Base-by-base conservation (phyloP, 2,113 vertebrate species). In the Cnemophilus loriae region DNA sequence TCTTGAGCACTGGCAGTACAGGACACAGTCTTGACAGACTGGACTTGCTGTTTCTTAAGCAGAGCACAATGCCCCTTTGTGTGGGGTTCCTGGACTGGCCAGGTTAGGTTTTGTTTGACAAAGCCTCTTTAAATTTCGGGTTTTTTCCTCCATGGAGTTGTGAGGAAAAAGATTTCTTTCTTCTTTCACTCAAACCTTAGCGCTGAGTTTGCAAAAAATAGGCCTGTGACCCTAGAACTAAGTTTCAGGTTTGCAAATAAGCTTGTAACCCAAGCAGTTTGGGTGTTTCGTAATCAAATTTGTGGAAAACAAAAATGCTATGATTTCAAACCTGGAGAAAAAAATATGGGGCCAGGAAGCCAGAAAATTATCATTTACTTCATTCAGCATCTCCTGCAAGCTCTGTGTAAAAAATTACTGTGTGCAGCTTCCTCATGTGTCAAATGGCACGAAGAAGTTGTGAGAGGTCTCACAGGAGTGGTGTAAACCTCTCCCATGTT, bases 131-230 rank as follows among this genome's bases (percentile, higher is more conserved):
- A 95, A 94, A 82, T 91, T 81, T 87, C n/a, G 0, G 16, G 73
- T 94, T 87, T 92, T 80, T 50, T 15, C 37, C 32, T 61, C 24
- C 57, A 26, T 20, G n/a, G 73, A 65, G 76, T 79, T 84, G 44
- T 64, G 49, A 94, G 85, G 88, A 92, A 93, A 95, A 89, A 86
- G 50, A 91, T 96, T 93, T 86, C 92, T 97, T 95, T 96, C 85
- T 97, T 96, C 88, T 56, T 88, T 64, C 53, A 35, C 53, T 93
- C 93, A 74, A 89, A 85, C 37, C 30, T 78, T 60, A 77, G 47
- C 68, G 28, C 5, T 39, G 63, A 80, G 35, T 75, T 81, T 84
- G 64, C 19, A 10, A 41, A 63, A 84, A 94, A 89, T 15, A 37
- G 16, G 22, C 88, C 78, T 87, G 67, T 90, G 65, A 73, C 42